These are phyloP conservation scores for Anoplophora glabripennis DNA, from an alignment of 1,140 invertebrate genomes.

Conservation along the genomic window DNA sequence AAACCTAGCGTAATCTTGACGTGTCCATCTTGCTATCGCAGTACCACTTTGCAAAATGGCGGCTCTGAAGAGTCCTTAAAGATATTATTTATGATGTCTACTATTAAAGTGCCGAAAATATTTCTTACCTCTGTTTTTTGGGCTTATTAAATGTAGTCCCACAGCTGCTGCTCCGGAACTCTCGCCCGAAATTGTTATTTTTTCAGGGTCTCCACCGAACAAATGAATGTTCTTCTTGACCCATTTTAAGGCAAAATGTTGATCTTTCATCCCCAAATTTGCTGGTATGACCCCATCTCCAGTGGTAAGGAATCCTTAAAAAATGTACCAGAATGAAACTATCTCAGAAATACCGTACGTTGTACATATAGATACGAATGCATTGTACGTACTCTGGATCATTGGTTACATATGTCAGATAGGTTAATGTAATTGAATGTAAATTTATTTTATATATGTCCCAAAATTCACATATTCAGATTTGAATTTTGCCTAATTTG, in stretches of 20 bases:
- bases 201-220: conserved; percentile 3
- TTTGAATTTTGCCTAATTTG: no score
- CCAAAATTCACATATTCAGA: no score
- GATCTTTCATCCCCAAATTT: conserved; percentile 4
- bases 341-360: no score
- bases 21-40: background rate
- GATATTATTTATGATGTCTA: no score
- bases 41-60: background rate
- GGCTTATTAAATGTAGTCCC: no score
- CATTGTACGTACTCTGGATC: no score
- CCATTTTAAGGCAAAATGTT: conserved; percentile 4
- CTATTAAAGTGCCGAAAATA: background rate
- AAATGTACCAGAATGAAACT: no score
- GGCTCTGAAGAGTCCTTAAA: background rate
- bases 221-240: background rate
- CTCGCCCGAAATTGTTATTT: background rate
- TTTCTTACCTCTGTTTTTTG: no score
- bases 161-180: background rate
- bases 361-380: no score
- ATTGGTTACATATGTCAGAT: no score
- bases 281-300: background rate
- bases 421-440: no score
- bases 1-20: background rate
- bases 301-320: conserved; percentile 19
- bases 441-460: no score